Evolutionary conservation across 2,797 vertebrate species (phyloP), one percentile per base, ranked within the genome.

Genomic region (Cirrhinus mrigala): DNA sequence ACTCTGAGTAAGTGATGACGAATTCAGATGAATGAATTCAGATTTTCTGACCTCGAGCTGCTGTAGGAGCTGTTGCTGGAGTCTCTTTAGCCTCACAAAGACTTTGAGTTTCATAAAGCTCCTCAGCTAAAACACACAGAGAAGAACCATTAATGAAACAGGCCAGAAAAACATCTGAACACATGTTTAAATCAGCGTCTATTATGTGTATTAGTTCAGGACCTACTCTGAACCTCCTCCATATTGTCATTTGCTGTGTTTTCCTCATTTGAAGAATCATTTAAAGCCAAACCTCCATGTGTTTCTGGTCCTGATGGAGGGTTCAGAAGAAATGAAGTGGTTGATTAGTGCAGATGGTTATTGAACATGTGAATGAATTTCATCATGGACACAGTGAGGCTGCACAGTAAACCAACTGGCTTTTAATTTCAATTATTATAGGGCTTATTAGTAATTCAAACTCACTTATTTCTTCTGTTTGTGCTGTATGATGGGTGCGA

Each of bases 21-120:
- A 40, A 40, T 40, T 44, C 4, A 44, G 33, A 44, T 69, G 22
- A 69, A 68, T 66, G 64, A 16, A 64, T 11, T 68, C 8, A 69
- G 18, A 69, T 22, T 33, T 69, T 69, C 33, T 66, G 62, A 68
- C 64, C 64, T 68, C 8, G 66, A 69, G 66, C 66, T 15, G 60
- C 24, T 62, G 3, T 40, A 40, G 37, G 37, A 40, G 37, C 37
- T 52, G 50, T 16, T 52, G 16, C 3, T 64, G 14, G 60, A 69
- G 18, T 22, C 66, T 4, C 64, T 68, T 68, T 18, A 68, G 29
- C 33, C 7, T 68, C 64, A 68, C 16, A 37, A 18, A 68, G 64
- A 68, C 64, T 68, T 20, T 68, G 64, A 33, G 27, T 8, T 15
- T 18, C 64, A 18, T 37, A 29, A 37, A 20, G 1, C 33, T 69